These are phyloP conservation scores for Sinocyclocheilus anshuiensis DNA, from an alignment of 2,113 vertebrate species.

Conservation along the genomic window DNA sequence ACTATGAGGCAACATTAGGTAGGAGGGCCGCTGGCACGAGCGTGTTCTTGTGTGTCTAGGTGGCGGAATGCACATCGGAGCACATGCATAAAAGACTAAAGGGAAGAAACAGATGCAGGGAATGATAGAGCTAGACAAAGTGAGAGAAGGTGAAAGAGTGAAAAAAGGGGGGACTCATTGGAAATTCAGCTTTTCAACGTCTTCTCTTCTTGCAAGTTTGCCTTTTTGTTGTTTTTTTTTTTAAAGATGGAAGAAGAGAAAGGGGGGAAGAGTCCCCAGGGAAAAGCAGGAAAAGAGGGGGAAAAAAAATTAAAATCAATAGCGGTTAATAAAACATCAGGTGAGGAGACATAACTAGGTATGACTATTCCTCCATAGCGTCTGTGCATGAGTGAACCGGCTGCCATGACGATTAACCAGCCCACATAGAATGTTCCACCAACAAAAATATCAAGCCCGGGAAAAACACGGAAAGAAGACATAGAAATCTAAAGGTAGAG, in stretches of 20 bases:
- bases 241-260: slow-evolving; percentile 26
- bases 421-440: slow-evolving; percentile 80
- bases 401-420: slow-evolving; percentile 90
- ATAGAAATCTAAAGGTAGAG: slow-evolving; percentile 61
- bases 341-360: slow-evolving; percentile 93
- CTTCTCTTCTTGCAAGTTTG: slow-evolving; percentile 84
- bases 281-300: slow-evolving; percentile 64
- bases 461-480: slow-evolving; percentile 61
- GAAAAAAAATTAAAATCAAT: slow-evolving; percentile 88
- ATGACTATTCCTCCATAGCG: slow-evolving; percentile 87
- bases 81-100: slow-evolving; percentile 42
- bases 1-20: slow-evolving; percentile 89
- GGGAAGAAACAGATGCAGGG: slow-evolving; percentile 4
- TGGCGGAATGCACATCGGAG: slow-evolving; percentile 35
- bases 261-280: slow-evolving; percentile 71
- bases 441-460: slow-evolving; percentile 70
- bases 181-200: slow-evolving; percentile 83
- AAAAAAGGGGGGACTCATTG: slow-evolving; percentile 74
- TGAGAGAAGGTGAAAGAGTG: slow-evolving; percentile 51
- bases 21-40: slow-evolving; percentile 60
- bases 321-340: slow-evolving; percentile 99
- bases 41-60: slow-evolving; percentile 54
- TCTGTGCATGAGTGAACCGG: slow-evolving; percentile 85
- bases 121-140: not conserved
- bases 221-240: slow-evolving; percentile 73